Evolutionary conservation across 2,888 invertebrate species (phyloP).

Genomic region (Cantharis nigra): DNA sequence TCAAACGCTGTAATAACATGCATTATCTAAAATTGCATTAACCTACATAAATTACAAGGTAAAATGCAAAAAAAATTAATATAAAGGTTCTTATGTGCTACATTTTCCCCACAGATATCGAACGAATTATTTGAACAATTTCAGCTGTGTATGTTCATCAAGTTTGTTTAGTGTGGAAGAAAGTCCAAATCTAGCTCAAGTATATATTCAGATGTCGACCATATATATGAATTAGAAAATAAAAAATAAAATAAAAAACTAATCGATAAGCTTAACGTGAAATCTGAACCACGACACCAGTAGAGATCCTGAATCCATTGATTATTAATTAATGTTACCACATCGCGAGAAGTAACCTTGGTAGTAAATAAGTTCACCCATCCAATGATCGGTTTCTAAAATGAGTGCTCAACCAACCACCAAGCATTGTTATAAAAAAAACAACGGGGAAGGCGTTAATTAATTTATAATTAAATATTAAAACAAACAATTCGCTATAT

Average conservation of each 20-base stretch:
- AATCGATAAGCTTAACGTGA: no score
- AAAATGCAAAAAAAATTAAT: background rate
- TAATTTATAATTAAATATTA: background rate
- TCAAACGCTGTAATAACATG: background rate
- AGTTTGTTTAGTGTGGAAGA: background rate
- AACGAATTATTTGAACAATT: background rate
- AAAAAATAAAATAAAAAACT: no score
- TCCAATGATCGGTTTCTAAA: background rate
- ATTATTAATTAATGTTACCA: no score
- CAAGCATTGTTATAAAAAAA: no score
- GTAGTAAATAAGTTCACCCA: background rate
- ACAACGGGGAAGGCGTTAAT: background rate
- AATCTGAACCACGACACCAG: no score
- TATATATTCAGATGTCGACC: background rate
- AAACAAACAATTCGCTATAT: background rate
- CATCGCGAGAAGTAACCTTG: background rate
- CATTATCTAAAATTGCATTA: no score
- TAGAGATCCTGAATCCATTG: no score
- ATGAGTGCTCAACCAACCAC: no score
- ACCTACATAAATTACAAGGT: no score
- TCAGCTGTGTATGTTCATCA: background rate
- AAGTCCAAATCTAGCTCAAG: background rate
- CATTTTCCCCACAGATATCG: background rate
- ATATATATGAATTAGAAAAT: no score
- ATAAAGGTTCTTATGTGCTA: background rate